Conservation (phyloP, 2,797 vertebrate species). For the Xiphorhynchus erythropygius region DNA sequence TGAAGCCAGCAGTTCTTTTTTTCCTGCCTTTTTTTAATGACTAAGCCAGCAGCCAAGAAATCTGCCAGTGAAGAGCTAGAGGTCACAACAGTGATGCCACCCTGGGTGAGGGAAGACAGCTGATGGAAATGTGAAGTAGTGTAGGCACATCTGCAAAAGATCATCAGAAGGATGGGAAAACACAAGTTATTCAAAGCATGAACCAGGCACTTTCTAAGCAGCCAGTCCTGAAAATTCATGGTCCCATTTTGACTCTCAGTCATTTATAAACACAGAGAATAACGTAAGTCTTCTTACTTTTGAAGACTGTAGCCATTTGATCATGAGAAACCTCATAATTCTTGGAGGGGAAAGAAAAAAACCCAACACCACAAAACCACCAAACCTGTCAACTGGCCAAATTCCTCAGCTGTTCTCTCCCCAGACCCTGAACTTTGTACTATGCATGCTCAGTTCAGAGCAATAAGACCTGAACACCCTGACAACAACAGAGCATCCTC, state of each 20-base stretch:
- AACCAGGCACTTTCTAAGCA: not conserved
- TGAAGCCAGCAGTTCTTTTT: not conserved
- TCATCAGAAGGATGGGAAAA: not conserved
- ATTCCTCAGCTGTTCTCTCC: not conserved
- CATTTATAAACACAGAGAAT: not conserved
- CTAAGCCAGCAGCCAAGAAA: not conserved
- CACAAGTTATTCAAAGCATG: not conserved
- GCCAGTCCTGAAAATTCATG: not conserved
- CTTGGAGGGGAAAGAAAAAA: not conserved
- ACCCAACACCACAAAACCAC: no score
- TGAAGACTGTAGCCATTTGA: not conserved
- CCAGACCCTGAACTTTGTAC: not conserved
- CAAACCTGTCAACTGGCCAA: not conserved
- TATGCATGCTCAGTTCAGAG: fast-evolving
- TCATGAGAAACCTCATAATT: not conserved
- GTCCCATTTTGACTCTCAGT: not conserved
- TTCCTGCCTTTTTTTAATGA: not conserved
- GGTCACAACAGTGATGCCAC: not conserved
- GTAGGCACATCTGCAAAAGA: not conserved
- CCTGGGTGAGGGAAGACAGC: not conserved
- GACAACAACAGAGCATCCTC: not conserved
- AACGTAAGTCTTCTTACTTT: not conserved
- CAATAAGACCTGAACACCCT: not conserved
- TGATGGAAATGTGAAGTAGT: not conserved
- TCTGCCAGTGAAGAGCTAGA: not conserved